Evolutionary conservation across 2,888 invertebrate species (phyloP).

Genomic region (Tinea pellionella): DNA sequence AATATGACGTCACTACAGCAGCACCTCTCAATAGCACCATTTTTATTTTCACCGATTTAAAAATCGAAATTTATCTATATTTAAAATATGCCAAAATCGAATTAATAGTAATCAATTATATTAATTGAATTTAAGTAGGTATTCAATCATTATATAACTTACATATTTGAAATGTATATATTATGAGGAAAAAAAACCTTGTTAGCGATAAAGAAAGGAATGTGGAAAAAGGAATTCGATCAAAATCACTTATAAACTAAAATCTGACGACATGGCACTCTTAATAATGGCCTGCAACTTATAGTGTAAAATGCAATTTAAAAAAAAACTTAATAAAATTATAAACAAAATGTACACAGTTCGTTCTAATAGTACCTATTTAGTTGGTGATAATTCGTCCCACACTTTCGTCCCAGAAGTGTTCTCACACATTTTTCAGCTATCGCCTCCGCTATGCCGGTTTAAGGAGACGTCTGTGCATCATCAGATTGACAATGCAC

Average conservation of each 20-base stretch:
- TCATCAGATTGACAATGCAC: no score
- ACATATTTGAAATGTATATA: not conserved
- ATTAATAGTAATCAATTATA: not conserved
- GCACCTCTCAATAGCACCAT: slow-evolving; percentile 49
- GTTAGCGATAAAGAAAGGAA: slow-evolving; percentile 19
- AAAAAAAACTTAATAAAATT: slow-evolving; percentile 33
- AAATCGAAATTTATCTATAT: no score
- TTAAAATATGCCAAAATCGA: not conserved
- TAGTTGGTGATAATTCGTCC: slow-evolving; percentile 17
- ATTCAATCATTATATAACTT: not conserved
- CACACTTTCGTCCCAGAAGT: not conserved
- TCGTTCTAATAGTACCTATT: slow-evolving; percentile 28
- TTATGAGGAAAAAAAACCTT: not conserved
- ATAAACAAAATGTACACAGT: slow-evolving; percentile 49
- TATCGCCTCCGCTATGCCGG: no score
- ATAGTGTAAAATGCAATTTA: slow-evolving; percentile 66
- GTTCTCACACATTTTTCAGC: no score
- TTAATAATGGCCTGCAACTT: slow-evolving; percentile 67
- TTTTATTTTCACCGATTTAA: slow-evolving; percentile 16
- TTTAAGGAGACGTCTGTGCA: no score
- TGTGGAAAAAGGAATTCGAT: slow-evolving; percentile 16
- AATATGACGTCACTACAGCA: slow-evolving; percentile 39
- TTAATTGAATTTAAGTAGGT: not conserved
- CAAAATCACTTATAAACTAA: slow-evolving; percentile 1
- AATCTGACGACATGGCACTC: slow-evolving; percentile 63